These are phyloP conservation scores for Sclerodermus sp. DNA, from an alignment of 2,888 invertebrate species.

Conservation along the genomic window DNA sequence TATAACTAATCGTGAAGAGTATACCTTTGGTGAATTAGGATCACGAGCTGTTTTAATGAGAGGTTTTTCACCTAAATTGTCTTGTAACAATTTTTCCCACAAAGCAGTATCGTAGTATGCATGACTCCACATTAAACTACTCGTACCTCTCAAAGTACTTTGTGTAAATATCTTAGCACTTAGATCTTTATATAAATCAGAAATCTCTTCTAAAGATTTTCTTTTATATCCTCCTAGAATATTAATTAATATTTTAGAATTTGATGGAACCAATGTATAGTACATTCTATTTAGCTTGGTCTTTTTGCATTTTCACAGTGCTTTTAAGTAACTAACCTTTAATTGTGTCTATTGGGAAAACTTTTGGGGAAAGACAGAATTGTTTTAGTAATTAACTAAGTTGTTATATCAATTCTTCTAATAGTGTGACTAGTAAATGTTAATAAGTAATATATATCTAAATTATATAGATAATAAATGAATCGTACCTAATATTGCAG, in stretches of 20 bases:
- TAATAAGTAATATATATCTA: too few species aligned
- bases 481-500: conserved; percentile 68
- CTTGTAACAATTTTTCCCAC: conserved; percentile 78
- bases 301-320: too few species aligned
- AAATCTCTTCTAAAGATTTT: conserved; percentile 65
- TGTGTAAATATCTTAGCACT: conserved; percentile 70
- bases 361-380: too few species aligned
- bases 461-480: too few species aligned
- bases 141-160: conserved; percentile 69
- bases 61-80: conserved; percentile 65
- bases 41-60: conserved; percentile 65
- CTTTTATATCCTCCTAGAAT: conserved; percentile 61
- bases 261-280: too few species aligned
- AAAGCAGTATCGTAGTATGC: conserved; percentile 85
- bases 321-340: too few species aligned
- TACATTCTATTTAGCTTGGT: too few species aligned
- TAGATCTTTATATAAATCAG: conserved; percentile 64
- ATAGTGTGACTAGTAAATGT: too few species aligned
- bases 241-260: background rate
- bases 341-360: too few species aligned
- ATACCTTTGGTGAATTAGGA: conserved; percentile 63
- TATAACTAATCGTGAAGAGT: background rate
- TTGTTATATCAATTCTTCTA: too few species aligned
- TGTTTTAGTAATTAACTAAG: too few species aligned
- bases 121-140: conserved; percentile 80